Evolutionary conservation across 2,888 invertebrate species (phyloP), one percentile per base, ranked within the genome.

Genomic region (Celastrina argiolus): DNA sequence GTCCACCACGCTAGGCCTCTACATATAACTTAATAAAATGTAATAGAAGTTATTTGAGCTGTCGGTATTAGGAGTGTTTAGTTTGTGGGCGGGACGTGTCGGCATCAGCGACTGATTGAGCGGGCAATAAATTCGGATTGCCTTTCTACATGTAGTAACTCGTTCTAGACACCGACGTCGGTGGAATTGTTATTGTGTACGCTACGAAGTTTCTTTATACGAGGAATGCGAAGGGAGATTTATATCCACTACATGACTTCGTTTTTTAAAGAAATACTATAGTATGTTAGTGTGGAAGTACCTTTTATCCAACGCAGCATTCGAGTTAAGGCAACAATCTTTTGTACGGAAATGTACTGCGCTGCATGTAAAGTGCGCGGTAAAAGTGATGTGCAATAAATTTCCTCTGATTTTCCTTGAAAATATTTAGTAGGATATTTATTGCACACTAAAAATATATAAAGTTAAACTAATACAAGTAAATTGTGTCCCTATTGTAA

Each of bases 91-190:
- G 71, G 73, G 72, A 73, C 70, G 72, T 69, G 69, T 58, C 68
- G 78, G 80, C 82, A 83, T 80, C 81, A 76, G 73, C 72, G 77
- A 74, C 78, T 81, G 82, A 84, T 83, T 81, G 80, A 82, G 79
- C 79, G 76, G 72, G 78, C 79, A 79, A 84, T 85, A 83, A 83
- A 84, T 85, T 81, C 77, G 73, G 79, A 81, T 81, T 80, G 79
- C 78, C 77, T 82, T 78, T 76, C 75, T 76, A 78, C 78, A 76
- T 76, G 75, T 73, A 76, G 75, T 73, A 76, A 74, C 72, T 73
- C 74, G 71, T 68, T 71, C 61, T 67, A 65, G 67, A 61, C 68
- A 69, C 74, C 59, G 59, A 65, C 65, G 67, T 61, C 63, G 67
- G 66, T 39, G 26, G 67, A 67, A 68, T 68, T 59, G 65, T 56